These are phyloP conservation scores for Merodon equestris DNA, from an alignment of 2,888 invertebrate genomes.

Conservation along the genomic window DNA sequence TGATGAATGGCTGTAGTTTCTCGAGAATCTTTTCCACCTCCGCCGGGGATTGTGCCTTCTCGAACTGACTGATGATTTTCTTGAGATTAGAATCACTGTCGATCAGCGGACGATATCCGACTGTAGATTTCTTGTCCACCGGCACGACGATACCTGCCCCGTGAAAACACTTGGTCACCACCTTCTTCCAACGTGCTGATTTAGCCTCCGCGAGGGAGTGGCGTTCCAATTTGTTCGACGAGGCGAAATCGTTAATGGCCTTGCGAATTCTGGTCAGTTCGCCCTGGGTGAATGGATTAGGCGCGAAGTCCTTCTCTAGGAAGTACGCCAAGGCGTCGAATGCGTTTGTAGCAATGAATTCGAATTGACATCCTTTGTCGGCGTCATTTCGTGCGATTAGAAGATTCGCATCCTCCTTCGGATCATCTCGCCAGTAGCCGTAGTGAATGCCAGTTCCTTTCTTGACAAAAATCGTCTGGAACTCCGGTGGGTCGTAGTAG, in stretches of 20 bases:
- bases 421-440: conserved; percentile 94
- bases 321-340: conserved; percentile 76
- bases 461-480: conserved; percentile 89
- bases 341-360: conserved; percentile 82
- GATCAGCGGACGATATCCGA: conserved; percentile 90
- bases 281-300: conserved; percentile 83
- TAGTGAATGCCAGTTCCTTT: conserved; percentile 88
- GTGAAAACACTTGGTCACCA: conserved; percentile 87
- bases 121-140: conserved; percentile 87
- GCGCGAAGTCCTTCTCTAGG: conserved; percentile 74
- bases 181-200: conserved; percentile 82
- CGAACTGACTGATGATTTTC: conserved; percentile 84
- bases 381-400: conserved; percentile 87
- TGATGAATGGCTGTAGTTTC: conserved; percentile 89
- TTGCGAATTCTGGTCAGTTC: conserved; percentile 82
- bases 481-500: conserved; percentile 96
- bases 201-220: conserved; percentile 81
- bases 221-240: conserved; percentile 81
- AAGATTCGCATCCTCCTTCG: conserved; percentile 86
- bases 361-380: conserved; percentile 84
- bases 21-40: conserved; percentile 83
- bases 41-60: conserved; percentile 75
- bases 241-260: conserved; percentile 83
- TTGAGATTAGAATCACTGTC: conserved; percentile 85
- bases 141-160: conserved; percentile 92